Evolutionary conservation across 2,888 invertebrate species (phyloP).

Genomic region (Troglohyphantes excavatus): DNA sequence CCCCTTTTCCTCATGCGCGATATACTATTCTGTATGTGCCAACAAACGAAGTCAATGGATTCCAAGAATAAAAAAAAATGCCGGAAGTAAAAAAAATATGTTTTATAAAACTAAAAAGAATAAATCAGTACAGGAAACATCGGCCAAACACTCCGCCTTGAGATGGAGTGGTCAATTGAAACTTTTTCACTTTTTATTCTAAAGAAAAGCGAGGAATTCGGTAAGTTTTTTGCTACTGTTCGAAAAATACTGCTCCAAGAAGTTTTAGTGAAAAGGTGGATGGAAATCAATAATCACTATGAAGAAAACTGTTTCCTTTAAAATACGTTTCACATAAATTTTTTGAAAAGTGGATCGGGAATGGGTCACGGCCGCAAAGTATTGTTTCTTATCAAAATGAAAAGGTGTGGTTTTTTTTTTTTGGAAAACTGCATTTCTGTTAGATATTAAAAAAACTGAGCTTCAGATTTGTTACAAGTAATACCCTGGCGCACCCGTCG

Average conservation of each 20-base stretch:
- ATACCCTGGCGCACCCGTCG: no score
- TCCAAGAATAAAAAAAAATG: not conserved
- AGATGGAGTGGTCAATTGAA: conserved; percentile 69
- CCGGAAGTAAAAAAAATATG: conserved; percentile 1
- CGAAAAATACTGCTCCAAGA: conserved; percentile 11
- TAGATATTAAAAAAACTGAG: no score
- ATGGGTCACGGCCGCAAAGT: conserved; percentile 54
- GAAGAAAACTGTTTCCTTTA: conserved; percentile 35
- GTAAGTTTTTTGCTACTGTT: not conserved
- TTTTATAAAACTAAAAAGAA: conserved; percentile 16
- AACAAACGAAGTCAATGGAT: conserved; percentile 63
- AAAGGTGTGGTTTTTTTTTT: conserved; percentile 40
- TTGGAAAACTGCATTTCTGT: no score
- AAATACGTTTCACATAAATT: conserved; percentile 62
- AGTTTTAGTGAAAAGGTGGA: conserved; percentile 56
- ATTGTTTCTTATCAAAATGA: conserved; percentile 68
- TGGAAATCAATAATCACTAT: conserved; percentile 46
- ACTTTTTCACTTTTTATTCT: conserved; percentile 34
- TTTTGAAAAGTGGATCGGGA: conserved; percentile 33
- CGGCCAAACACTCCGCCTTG: conserved; percentile 26
- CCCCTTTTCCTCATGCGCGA: conserved; percentile 15
- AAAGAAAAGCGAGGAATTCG: conserved; percentile 2
- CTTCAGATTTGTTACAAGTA: no score
- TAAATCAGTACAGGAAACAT: conserved; percentile 58
- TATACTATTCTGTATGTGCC: conserved; percentile 28